phyloP scores from a whole-genome alignment of 2,113 vertebrate species.

The Platysternon megacephalum region DNA sequence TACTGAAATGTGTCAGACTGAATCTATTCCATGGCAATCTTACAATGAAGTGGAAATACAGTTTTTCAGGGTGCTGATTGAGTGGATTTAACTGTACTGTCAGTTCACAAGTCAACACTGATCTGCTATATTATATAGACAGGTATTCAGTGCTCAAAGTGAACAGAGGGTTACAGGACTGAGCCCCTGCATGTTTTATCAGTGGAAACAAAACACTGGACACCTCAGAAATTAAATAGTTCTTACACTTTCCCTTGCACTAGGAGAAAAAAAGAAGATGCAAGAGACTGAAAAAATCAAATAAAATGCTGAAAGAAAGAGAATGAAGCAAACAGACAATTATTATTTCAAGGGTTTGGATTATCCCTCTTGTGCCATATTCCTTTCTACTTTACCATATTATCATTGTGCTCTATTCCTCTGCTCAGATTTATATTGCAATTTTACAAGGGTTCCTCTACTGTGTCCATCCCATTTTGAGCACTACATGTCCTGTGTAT shows the following conservation, averaged over 20 bases:
- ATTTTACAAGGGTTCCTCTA: background rate
- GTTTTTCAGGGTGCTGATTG: background rate
- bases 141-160: background rate
- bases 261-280: background rate
- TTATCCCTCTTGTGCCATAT: background rate
- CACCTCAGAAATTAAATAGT: background rate
- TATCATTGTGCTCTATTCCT: background rate
- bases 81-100: background rate
- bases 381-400: background rate
- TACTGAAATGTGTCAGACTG: background rate
- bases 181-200: background rate
- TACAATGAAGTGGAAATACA: background rate
- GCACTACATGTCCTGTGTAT: background rate
- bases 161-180: rapidly evolving
- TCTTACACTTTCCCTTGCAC: background rate
- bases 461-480: background rate
- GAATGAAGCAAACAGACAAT: background rate
- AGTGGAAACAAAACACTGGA: background rate
- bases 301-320: background rate
- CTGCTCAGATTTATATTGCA: background rate
- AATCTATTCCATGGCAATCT: background rate
- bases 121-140: background rate
- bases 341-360: background rate
- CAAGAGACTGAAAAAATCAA: background rate
- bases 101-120: background rate